phyloP scores from a whole-genome alignment of 2,888 invertebrate genomes.

The Troilus luridus region DNA sequence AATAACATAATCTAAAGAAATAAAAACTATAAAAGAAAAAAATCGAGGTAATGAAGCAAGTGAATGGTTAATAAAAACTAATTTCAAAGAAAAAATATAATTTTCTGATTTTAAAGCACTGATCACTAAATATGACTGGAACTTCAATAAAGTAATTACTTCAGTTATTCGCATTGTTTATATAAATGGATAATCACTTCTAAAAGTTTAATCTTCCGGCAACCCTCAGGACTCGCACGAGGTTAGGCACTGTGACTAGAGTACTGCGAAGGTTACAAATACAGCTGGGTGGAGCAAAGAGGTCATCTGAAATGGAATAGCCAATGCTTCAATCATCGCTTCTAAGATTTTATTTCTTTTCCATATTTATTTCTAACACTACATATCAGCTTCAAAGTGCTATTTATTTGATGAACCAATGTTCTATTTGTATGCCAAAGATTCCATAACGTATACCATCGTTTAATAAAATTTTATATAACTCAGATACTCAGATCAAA shows the following conservation, averaged over 20 bases:
- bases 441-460: no score
- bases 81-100: neutral
- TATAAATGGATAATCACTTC: slow-evolving; percentile 12
- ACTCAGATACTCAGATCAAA: no score
- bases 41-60: neutral
- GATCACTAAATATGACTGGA: neutral
- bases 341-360: no score
- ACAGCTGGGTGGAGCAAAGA: no score
- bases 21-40: neutral
- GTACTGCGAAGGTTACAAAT: no score
- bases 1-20: neutral
- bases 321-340: no score
- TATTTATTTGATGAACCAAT: no score
- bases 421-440: no score
- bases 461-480: no score
- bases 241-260: neutral
- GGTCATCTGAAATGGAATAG: no score
- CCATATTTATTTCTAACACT: no score
- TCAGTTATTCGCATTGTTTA: slow-evolving; percentile 9
- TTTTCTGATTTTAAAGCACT: neutral
- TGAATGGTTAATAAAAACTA: neutral
- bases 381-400: no score
- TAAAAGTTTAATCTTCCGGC: neutral
- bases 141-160: slow-evolving; percentile 21
- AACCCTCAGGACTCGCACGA: neutral